Base-by-base conservation (phyloP, 2,797 vertebrate species). In the Sebastes cheni region DNA sequence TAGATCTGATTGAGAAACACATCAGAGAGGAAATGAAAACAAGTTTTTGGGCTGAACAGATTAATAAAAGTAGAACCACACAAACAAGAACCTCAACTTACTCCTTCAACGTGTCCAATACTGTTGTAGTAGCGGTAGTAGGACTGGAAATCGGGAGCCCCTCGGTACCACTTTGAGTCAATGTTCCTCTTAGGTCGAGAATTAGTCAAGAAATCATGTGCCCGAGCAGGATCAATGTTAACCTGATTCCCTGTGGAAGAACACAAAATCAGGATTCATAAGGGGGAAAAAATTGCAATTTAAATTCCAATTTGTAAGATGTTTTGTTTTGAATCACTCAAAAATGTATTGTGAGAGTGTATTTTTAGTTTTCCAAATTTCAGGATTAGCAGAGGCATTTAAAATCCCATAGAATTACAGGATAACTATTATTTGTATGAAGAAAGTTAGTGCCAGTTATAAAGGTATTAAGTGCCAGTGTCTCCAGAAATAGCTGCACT, bases 101-200 rank as follows among this genome's bases (percentile, higher is more conserved):
- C 96, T 72, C 95, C 96, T 76, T 96, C 95, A n/a, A 75, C 79
- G 84, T 96, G 95, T 3, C 95, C 95, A 8, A 96, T 96, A 80
- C 94, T 96, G 92, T 86, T 95, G 86, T 96, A 96, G 88, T 89
- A 96, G 30, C 92, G 92, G 81, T 96, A 96, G 85, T 96, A 96
- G 52, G 95, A 94, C 89, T 96, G 95, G 80, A 96, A 95, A 71
- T 96, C 94, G 2, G 95, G 95, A 20, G 72, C 81, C n/a, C 81
- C 77, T 42, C 82, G 67, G 83, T 95, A 88, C 96, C 95, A 96
- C 78, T 94, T 95, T 42, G 89, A 89, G 32, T 95, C 94, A 22
- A 50, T n/a, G 66, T 83, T 92, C 67, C 95, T 94, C 66, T 88
- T 95, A 1, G 84, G 85, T 13, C 94, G 92, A n/a, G 93, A 92